Conservation (phyloP, 2,888 invertebrate species). For the Pammene fasciana region DNA sequence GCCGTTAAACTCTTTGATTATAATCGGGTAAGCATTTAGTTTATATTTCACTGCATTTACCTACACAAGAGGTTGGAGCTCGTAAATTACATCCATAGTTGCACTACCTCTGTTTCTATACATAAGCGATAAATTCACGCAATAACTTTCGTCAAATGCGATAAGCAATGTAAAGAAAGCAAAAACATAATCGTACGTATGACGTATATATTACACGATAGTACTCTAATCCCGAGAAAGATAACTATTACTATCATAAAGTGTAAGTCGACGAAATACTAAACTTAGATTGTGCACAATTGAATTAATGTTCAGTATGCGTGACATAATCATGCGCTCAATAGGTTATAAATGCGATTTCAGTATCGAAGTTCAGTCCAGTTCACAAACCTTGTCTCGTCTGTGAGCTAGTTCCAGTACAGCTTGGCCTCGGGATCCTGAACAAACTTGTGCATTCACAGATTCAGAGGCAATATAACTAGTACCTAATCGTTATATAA, state of each 20-base stretch:
- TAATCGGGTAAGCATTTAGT: neutral
- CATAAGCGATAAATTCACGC: neutral
- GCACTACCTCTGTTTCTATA: neutral
- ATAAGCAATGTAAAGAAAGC: slow-evolving; percentile 2
- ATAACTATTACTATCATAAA: slow-evolving; percentile 12
- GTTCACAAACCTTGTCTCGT: too few species aligned
- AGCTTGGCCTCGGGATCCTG: neutral
- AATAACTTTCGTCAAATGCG: slow-evolving; percentile 1
- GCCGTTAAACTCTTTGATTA: neutral
- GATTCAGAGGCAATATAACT: neutral
- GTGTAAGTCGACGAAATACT: slow-evolving; percentile 3
- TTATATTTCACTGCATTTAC: neutral
- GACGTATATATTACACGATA: neutral
- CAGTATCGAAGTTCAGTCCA: slow-evolving; percentile 23
- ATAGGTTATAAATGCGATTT: slow-evolving; percentile 5
- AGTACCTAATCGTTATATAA: neutral
- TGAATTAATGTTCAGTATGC: neutral
- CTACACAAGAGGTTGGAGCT: neutral
- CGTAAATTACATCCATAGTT: neutral
- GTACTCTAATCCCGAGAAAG: slow-evolving; percentile 4
- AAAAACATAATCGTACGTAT: neutral
- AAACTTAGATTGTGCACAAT: slow-evolving; percentile 11
- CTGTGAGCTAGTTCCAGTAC: neutral
- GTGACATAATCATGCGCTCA: slow-evolving; percentile 26
- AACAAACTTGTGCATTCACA: too few species aligned